Evolutionary conservation across 2,888 invertebrate species (phyloP), one percentile per base, ranked within the genome.

Genomic region (Cybosia mesomella): DNA sequence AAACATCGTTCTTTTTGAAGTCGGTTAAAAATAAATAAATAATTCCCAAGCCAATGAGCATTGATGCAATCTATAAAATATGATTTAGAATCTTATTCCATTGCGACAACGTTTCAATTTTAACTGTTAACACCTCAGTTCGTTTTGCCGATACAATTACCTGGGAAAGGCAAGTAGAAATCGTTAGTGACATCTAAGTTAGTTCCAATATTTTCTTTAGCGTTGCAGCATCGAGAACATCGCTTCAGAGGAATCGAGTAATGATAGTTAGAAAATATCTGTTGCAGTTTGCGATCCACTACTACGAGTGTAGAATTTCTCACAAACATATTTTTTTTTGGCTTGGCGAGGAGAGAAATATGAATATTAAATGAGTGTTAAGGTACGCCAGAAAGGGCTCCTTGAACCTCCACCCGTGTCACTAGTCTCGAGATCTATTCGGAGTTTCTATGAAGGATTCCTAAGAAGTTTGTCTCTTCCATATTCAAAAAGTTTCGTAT

Each of bases 151-250:
- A 64, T 66, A 70, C 66, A 67, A 70, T 70, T 67, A 70, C 66
- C 49, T 64, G 53, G 66, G 49, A 66, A 66, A 57, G 63, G 66
- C 55, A 54, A 66, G 66, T 63, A 55, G 43, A 54, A 70, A 60
- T 79, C 68, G 71, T 77, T 77, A 72, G 66, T 55, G 58, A 57
- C 70, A 60, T 69, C 65, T 68, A 58, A 66, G 63, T 60, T 66
- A 39, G 58, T 65, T 72, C 67, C 59, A 64, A 64, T 70, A 76
- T 73, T 79, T 79, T 71, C 68, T 66, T 74, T 60, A 69, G 15
- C 28, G 43, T 67, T 43, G n/a, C 49, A 61, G 67, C 65, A 58
- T 70, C 62, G 66, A 22, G 64, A 43, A 59, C 64, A 72, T 75
- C 57, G 79, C 59, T 77, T 70, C 70, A 70, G 32, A 70, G 53